A percentile compares a stretch with the other conserved stretches of the same genome.
phyloP scores from a whole-genome alignment of 2,888 invertebrate species.

The Serripes groenlandicus region DNA sequence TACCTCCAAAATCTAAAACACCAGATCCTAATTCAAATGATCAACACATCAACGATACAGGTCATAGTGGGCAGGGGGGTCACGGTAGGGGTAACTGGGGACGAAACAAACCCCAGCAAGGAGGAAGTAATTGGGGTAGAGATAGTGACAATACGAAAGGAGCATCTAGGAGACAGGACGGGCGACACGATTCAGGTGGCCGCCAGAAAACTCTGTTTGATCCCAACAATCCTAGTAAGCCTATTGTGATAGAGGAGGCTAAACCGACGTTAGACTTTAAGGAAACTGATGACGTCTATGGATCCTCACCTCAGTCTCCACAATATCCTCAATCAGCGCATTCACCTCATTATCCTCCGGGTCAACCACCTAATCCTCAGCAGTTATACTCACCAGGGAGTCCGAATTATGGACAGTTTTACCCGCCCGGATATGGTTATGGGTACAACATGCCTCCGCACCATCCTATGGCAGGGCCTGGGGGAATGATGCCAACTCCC shows the following conservation, averaged over 20 bases:
- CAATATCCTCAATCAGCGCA: slow-evolving; percentile 20
- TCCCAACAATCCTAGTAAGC: slow-evolving; percentile 83
- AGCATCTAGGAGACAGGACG: slow-evolving; percentile 23
- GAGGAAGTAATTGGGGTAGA: slow-evolving; percentile 1
- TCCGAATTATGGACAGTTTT: slow-evolving; percentile 11
- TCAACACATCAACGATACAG: neutral
- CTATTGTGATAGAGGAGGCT: slow-evolving; percentile 73
- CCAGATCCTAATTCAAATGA: slow-evolving; percentile 19
- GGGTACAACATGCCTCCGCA: slow-evolving; percentile 53
- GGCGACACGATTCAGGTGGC: slow-evolving; percentile 58
- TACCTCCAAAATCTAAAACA: slow-evolving; percentile 58
- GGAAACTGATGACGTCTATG: slow-evolving; percentile 67
- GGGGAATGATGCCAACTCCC: slow-evolving; percentile 48
- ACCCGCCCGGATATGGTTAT: slow-evolving; percentile 60
- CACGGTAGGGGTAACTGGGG: slow-evolving; percentile 6
- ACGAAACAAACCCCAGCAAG: neutral
- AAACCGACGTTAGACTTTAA: slow-evolving; percentile 71
- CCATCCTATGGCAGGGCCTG: slow-evolving; percentile 34
- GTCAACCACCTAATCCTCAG: slow-evolving; percentile 46
- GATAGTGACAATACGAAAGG: neutral
- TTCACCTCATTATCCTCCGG: slow-evolving; percentile 47
- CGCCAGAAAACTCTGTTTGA: slow-evolving; percentile 81
- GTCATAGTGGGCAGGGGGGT: slow-evolving; percentile 16
- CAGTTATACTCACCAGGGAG: slow-evolving; percentile 39
- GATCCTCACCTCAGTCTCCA: slow-evolving; percentile 65